These are phyloP conservation scores for Neosilurus hyrtlii DNA, from an alignment of 2,797 vertebrate species.

Conservation along the genomic window DNA sequence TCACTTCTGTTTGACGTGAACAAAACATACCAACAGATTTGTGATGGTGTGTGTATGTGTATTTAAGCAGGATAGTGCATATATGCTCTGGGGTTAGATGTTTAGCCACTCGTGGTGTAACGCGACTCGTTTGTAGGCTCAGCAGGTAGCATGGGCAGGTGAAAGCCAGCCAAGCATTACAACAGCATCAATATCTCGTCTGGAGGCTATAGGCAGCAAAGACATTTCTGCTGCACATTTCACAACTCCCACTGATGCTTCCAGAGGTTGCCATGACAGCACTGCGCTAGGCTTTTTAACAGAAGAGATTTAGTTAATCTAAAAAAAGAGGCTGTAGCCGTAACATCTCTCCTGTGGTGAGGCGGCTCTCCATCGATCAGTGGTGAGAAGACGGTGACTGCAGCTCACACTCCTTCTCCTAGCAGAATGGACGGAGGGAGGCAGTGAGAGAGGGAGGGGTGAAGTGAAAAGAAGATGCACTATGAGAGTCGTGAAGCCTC, in stretches of 20 bases:
- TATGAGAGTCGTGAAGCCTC: conserved; percentile 29
- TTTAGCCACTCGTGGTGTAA: conserved; percentile 34
- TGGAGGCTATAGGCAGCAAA: conserved; percentile 47
- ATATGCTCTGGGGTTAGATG: conserved; percentile 47
- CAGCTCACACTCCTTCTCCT: conserved; percentile 15
- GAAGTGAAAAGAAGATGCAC: conserved; percentile 37
- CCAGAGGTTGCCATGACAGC: conserved; percentile 60
- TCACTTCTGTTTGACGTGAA: conserved; percentile 26
- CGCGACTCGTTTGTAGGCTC: conserved; percentile 52
- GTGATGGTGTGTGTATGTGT: conserved; percentile 5
- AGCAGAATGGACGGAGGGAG: background rate
- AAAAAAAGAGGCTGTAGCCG: conserved; percentile 46
- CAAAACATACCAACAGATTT: conserved; percentile 26
- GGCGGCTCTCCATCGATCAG: conserved; percentile 51
- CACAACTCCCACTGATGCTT: conserved; percentile 55
- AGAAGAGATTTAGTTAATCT: conserved; percentile 61
- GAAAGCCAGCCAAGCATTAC: conserved; percentile 55
- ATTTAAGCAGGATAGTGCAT: conserved; percentile 50
- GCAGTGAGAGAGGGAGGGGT: background rate
- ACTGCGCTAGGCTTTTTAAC: conserved; percentile 55
- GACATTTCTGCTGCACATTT: conserved; percentile 55
- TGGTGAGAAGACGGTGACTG: conserved; percentile 28
- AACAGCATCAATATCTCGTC: conserved; percentile 58
- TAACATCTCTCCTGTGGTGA: conserved; percentile 51
- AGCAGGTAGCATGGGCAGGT: conserved; percentile 52